These are phyloP conservation scores for Scaptomyza flava DNA, from an alignment of 2,888 invertebrate species.

Conservation along the genomic window DNA sequence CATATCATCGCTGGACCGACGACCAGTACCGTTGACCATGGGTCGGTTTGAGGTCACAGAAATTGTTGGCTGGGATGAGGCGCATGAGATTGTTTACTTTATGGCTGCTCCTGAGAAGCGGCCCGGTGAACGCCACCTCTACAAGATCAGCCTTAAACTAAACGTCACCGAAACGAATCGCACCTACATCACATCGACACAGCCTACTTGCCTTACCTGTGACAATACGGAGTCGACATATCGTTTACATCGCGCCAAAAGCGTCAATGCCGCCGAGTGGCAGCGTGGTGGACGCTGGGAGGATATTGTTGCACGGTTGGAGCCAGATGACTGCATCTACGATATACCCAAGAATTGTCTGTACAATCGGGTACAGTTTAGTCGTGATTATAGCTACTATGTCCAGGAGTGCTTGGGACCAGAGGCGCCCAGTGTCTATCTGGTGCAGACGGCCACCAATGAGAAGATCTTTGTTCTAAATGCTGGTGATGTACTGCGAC, in stretches of 20 bases:
- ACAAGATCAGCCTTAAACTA: conserved; percentile 87
- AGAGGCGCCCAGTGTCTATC: conserved; percentile 88
- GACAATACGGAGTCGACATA: conserved; percentile 83
- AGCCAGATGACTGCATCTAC: conserved; percentile 74
- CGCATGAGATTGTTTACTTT: conserved; percentile 90
- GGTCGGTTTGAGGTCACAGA: conserved; percentile 91
- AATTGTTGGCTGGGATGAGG: conserved; percentile 91
- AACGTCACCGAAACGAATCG: conserved; percentile 84
- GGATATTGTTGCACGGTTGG: conserved; percentile 61
- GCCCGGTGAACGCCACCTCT: conserved; percentile 93
- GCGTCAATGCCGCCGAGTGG: conserved; percentile 59
- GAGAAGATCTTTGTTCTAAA: conserved; percentile 88
- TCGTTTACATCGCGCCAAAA: conserved; percentile 66
- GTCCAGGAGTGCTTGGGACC: conserved; percentile 93
- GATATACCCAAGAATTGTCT: conserved; percentile 86
- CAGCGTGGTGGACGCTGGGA: conserved; percentile 63
- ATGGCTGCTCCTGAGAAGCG: conserved; percentile 91
- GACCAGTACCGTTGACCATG: conserved; percentile 87
- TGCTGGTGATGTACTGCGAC: conserved; percentile 88
- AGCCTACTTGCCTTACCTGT: conserved; percentile 84
- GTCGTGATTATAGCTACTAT: conserved; percentile 87
- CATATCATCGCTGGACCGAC: conserved; percentile 83
- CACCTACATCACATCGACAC: conserved; percentile 83
- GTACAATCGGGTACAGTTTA: conserved; percentile 89
- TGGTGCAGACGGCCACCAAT: conserved; percentile 87